Evolutionary conservation across 2,113 vertebrate genomes (phyloP).

Genomic region (Amphiprion ocellaris): DNA sequence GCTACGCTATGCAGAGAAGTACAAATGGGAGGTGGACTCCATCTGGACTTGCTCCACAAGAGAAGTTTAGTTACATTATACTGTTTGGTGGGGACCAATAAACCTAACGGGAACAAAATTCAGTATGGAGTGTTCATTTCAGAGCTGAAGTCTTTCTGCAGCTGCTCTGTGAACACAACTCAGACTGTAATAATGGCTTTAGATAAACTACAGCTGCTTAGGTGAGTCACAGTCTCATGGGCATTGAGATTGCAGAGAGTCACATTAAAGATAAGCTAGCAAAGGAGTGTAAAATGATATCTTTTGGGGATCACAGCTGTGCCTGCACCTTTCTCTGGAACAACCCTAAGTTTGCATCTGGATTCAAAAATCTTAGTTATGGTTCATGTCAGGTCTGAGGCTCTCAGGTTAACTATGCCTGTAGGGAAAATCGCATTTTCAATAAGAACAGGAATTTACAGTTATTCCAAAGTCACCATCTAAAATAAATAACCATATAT

Average conservation of each 20-base stretch:
- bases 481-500: not conserved
- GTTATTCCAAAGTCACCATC: not conserved
- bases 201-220: slow-evolving; percentile 67
- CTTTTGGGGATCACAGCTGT: slow-evolving; percentile 53
- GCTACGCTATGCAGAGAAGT: slow-evolving; percentile 5
- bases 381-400: slow-evolving; percentile 45
- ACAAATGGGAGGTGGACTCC: slow-evolving; percentile 23
- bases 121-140: slow-evolving; percentile 31
- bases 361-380: slow-evolving; percentile 41
- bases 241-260: slow-evolving; percentile 49
- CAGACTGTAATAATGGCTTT: slow-evolving; percentile 43
- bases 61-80: slow-evolving; percentile 41
- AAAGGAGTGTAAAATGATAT: slow-evolving; percentile 59
- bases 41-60: slow-evolving; percentile 44
- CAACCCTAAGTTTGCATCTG: slow-evolving; percentile 52
- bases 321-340: slow-evolving; percentile 28
- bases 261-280: slow-evolving; percentile 58
- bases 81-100: slow-evolving; percentile 57
- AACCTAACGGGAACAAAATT: slow-evolving; percentile 44
- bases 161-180: slow-evolving; percentile 50
- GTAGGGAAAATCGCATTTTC: slow-evolving; percentile 20
- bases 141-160: slow-evolving; percentile 45
- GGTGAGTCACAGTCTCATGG: slow-evolving; percentile 61
- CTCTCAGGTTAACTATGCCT: slow-evolving; percentile 8
- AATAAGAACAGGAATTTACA: slow-evolving; percentile 27